Conservation (phyloP, 2,113 vertebrate species). For the Lagopus leucura region DNA sequence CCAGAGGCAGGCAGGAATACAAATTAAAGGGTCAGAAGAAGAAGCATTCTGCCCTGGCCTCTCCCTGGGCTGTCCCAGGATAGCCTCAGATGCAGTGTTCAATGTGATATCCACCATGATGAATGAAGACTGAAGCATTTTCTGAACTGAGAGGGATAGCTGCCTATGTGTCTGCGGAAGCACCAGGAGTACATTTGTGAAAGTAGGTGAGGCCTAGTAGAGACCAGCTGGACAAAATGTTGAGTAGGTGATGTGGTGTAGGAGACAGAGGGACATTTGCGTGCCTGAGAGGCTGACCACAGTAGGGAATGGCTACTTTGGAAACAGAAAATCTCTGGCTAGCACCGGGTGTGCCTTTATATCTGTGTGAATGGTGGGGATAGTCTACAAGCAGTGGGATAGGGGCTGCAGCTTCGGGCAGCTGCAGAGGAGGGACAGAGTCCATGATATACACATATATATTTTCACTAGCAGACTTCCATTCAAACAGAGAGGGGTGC, state of each 20-base stretch:
- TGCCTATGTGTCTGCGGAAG: neutral
- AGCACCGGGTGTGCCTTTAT: rapidly evolving
- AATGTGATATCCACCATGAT: neutral
- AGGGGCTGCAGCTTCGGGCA: neutral
- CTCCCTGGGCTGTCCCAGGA: neutral
- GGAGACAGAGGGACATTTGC: rapidly evolving
- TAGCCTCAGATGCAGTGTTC: neutral
- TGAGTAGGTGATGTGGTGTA: rapidly evolving
- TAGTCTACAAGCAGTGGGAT: neutral
- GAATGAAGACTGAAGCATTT: neutral
- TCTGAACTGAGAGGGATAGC: neutral
- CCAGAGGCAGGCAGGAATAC: neutral
- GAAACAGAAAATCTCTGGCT: neutral
- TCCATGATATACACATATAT: neutral
- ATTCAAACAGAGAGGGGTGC: neutral
- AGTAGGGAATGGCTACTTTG: neutral
- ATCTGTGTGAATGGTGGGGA: neutral
- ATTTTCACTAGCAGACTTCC: neutral
- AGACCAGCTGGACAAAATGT: neutral
- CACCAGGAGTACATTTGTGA: neutral
- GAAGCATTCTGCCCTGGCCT: neutral
- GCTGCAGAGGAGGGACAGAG: neutral
- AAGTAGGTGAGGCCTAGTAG: neutral
- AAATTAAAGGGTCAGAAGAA: neutral
- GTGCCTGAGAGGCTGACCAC: neutral